phyloP scores from a whole-genome alignment of 2,113 vertebrate species.

The Bucco capensis region DNA sequence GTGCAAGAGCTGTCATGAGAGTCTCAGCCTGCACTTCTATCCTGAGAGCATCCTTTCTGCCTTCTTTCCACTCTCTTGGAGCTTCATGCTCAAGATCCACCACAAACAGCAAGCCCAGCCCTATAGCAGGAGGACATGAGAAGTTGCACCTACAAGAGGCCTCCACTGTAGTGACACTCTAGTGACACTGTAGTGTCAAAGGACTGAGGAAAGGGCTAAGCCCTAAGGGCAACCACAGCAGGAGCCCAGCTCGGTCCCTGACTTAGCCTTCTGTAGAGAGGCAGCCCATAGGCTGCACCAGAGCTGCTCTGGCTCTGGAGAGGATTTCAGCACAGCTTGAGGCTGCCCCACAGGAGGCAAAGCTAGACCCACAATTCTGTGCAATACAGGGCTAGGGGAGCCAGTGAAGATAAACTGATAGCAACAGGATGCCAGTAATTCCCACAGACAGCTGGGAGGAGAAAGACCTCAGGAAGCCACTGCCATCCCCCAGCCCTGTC shows the following conservation, averaged over 20 bases:
- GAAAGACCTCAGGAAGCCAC: neutral
- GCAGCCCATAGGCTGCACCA: neutral
- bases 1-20: neutral
- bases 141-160: neutral
- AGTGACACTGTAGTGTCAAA: neutral
- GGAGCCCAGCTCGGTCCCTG: neutral
- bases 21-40: neutral
- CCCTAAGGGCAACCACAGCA: rapidly evolving
- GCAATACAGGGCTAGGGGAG: neutral
- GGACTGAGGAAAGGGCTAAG: neutral
- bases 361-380: neutral
- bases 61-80: neutral
- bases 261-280: neutral
- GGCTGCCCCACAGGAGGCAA: neutral
- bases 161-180: too few species aligned
- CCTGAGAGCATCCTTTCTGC: neutral
- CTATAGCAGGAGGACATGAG: neutral
- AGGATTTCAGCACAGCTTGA: neutral
- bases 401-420: neutral
- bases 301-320: neutral
- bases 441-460: neutral
- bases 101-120: neutral
- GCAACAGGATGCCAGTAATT: neutral
- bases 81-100: neutral
- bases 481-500: neutral